A percentile compares a stretch with the other conserved stretches of the same genome.
These are phyloP conservation scores for Callimorpha dominula DNA, from an alignment of 2,888 invertebrate genomes.

Conservation along the genomic window DNA sequence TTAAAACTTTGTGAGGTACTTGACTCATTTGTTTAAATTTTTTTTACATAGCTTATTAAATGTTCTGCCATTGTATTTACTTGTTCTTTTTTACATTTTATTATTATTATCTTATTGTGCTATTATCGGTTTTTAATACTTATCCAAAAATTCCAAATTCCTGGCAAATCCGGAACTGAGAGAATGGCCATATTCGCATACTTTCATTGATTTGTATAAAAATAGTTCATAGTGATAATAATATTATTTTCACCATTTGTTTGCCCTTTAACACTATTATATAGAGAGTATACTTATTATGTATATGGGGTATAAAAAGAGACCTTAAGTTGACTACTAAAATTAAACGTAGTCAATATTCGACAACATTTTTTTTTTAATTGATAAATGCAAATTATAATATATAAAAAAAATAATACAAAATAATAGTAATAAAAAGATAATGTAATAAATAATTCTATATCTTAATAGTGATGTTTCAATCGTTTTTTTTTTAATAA, in stretches of 20 bases:
- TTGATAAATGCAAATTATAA: no score
- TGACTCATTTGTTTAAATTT: background rate
- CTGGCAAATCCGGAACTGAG: background rate
- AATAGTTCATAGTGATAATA: no score
- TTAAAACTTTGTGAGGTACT: background rate
- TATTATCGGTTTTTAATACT: no score
- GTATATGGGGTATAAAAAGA: no score
- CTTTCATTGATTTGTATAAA: background rate
- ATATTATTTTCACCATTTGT: no score
- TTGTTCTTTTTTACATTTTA: no score
- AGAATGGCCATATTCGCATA: background rate
- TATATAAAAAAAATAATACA: no score
- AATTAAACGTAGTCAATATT: background rate
- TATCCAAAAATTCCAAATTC: background rate
- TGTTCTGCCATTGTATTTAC: background rate
- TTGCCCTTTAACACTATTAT: background rate
- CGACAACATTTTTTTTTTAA: background rate
- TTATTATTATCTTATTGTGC: no score
- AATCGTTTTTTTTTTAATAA: background rate
- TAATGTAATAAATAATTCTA: background rate
- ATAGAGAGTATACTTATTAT: background rate
- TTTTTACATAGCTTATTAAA: background rate
- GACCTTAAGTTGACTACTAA: background rate
- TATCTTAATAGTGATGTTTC: background rate
- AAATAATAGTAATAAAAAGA: no score